Base-by-base conservation (phyloP, 2,113 vertebrate species). In the Zosterops japonicus region DNA sequence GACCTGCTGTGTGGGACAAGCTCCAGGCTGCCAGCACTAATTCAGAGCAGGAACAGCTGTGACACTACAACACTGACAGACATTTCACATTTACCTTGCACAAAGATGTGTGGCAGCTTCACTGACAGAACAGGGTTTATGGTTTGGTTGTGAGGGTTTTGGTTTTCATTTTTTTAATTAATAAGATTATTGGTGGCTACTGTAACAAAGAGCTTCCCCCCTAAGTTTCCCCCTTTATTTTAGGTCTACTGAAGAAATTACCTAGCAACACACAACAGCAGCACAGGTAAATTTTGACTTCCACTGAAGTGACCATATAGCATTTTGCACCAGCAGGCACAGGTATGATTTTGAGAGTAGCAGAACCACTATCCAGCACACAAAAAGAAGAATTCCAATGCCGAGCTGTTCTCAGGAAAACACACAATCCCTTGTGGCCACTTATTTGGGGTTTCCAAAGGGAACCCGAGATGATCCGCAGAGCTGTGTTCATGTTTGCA, bases 191-290 rank as follows among this genome's bases (percentile, higher is more conserved):
- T 70, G 21, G 5, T 57, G 25, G 42, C 18, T 84, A 39, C 24
- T 56, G 6, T 50, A 77, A 80, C 14, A 69, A 55, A 79, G 9
- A 57, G 7, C 24, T 53, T 24, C 21, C 57, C 56, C 50, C 10
- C 3, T 4, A 1, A 13, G 44, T 41, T 75, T 70, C 39, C 60
- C 69, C 46, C 16, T 67, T 93, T 81, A 83, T 77, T 83, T 67
- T 57, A 87, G 3, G 6, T 83, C 79, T 92, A 56, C 29, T 71
- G 80, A 33, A 65, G 85, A 84, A 83, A 87, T 94, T 96, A 97
- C 91, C 93, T 95, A 96, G 89, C 92, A 86, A 78, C 28, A 94
- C 47, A 80, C 28, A 83, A 76, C 29, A 93, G 89, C 65, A 92
- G 84, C 80, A 78, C 7, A 44, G 86, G 84, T 39, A 49, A 89